A percentile compares a stretch with the other conserved stretches of the same genome.
Evolutionary conservation across 2,888 invertebrate species (phyloP).

Genomic region (Theretra japonica): DNA sequence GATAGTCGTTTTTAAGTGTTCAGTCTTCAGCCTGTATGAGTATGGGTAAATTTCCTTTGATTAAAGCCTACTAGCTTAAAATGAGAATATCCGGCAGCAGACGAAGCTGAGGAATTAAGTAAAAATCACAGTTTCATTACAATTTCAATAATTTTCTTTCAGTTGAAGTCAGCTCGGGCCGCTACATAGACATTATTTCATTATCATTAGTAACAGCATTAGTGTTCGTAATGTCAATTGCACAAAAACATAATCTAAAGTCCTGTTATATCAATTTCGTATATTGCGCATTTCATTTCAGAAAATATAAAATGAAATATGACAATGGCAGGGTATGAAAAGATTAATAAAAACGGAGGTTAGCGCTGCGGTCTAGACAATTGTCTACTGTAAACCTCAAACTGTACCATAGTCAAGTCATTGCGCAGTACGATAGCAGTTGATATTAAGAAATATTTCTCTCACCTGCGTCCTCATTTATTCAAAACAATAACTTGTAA

Average conservation of each 20-base stretch:
- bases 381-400: not conserved
- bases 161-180: no score
- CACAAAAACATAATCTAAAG: not conserved
- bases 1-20: no score
- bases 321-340: not conserved
- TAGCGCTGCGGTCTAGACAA: not conserved
- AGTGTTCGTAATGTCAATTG: not conserved
- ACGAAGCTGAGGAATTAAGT: no score
- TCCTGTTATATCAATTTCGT: not conserved
- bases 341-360: constrained; percentile 6
- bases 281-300: constrained; percentile 1
- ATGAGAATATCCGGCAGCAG: no score
- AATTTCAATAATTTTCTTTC: no score
- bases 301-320: constrained; percentile 6
- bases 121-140: no score
- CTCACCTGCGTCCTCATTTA: not conserved
- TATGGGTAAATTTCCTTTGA: no score
- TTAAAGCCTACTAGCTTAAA: no score
- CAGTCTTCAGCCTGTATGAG: no score
- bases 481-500: no score
- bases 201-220: no score
- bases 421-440: not conserved
- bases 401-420: not conserved
- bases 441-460: not conserved
- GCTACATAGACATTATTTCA: no score